Evolutionary conservation across 2,888 invertebrate genomes (phyloP), one percentile per base, ranked within the genome.

Genomic region (Lamellibrachia columna): DNA sequence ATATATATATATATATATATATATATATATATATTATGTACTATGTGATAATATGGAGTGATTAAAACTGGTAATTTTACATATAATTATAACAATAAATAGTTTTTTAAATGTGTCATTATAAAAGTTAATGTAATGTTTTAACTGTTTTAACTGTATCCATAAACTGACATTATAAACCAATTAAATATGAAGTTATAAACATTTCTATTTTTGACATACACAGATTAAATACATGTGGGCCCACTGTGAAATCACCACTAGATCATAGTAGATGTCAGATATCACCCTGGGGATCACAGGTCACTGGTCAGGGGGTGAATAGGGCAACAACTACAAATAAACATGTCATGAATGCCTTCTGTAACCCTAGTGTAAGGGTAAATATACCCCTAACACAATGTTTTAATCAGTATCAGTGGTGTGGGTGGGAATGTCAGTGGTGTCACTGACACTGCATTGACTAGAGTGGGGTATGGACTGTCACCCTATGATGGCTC

Each of bases 281-380:
- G 75, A 75, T 22, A 75, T 4, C 75, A 75, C 75, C 75, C 75
- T 75, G 75, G 75, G 75, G 75, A 75, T 75, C n/a, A 75, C 6
- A 75, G 22, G n/a, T 75, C 40, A 40, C 22, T 75, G 75, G 75
- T 22, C 15, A 55, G 55, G 55, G 75, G 22, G 22, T 75, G 75
- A 75, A 75, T 75, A 75, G 75, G 75, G 75, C 75, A 75, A 11
- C 75, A 15, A 4, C 75, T 22, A 22, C 75, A 75, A 75, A 75
- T 75, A 75, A 75, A 75, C 75, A 75, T 75, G 75, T 75, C 75
- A 75, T 75, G 75, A 60, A 75, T 75, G 22, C 22, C 75, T 75
- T 75, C 75, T 22, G 75, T 75, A 75, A 22, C 22, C 75, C 75
- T 15, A 22, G 75, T 75, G 11, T 75, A 22, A 75, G 75, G 75